Percentiles rank a stretch among this genome's conserved stretches.
phyloP scores from a whole-genome alignment of 2,113 vertebrate genomes.

The Elaphurus davidianus region DNA sequence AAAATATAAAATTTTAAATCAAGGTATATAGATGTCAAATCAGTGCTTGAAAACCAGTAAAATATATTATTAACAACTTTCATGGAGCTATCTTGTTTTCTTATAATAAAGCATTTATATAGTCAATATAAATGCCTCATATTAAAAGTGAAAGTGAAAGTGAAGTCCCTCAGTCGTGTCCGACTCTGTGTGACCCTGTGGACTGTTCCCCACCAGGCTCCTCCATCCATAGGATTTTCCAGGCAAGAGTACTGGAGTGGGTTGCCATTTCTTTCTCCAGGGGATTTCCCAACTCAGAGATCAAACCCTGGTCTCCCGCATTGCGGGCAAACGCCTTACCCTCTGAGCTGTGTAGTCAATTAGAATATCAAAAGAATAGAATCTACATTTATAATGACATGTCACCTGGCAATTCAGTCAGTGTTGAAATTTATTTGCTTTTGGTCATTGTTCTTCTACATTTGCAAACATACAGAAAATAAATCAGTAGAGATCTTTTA shows the following conservation, averaged over 20 bases:
- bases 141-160: neutral
- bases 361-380: conserved; percentile 2
- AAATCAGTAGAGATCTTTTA: neutral
- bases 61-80: conserved; percentile 20
- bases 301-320: too few relatives aligned
- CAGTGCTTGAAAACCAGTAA: conserved; percentile 40
- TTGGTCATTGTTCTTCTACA: neutral
- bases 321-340: too few relatives aligned
- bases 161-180: too few relatives aligned
- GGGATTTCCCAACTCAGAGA: too few relatives aligned
- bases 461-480: neutral
- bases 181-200: too few relatives aligned
- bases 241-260: too few relatives aligned
- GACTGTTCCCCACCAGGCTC: too few relatives aligned
- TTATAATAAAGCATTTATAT: neutral
- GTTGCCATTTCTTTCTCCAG: too few relatives aligned
- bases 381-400: conserved; percentile 10
- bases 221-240: too few relatives aligned
- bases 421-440: conserved; percentile 24
- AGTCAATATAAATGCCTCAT: neutral
- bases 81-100: neutral
- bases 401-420: neutral
- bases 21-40: conserved; percentile 50
- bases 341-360: neutral
- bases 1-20: conserved; percentile 58